Evolutionary conservation across 1,140 invertebrate species (phyloP), one percentile per base, ranked within the genome.

Genomic region (Drosophila chauvacae): DNA sequence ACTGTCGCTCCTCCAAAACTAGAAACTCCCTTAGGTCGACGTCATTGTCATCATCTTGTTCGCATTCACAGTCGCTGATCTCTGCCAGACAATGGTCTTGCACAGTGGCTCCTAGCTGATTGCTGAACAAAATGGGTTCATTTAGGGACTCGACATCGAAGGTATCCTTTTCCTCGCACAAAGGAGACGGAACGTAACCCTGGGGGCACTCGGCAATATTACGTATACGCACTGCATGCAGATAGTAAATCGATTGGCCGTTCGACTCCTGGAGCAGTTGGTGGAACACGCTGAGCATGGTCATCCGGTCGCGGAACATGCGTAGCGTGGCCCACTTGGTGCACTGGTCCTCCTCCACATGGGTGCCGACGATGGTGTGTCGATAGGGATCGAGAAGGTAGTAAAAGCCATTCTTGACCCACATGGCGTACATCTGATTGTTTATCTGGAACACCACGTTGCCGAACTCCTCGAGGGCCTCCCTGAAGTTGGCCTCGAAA

Each of bases 341-440:
- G 26, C 30, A 20, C 18, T 45, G 30, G 11, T 68, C 57, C 51
- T 56, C 60, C 35, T 3, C 33, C 39, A 42, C n/a, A 11, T 68
- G 56, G 5, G 75, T 50, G 28, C 77, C 76, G 4, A 78, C 23
- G 7, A 91, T 66, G 1, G 50, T 61, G 73, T 92, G 91, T 5
- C 90, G 78, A 74, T 91, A 92, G 23, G 91, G 91, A 81, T 92
- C 91, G 10, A 92, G 42, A 0, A 92, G 51, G 35, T 92, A 92
- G 58, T 80, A 84, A 18, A 85, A 83, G 23, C 77, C 63, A 26
- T 88, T 60, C 56, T 88, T 92, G 20, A 51, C 37, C 90, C 88
- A 91, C 10, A 92, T 9, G 1, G 90, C 76, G 41, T 92, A 92
- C 39, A 85, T 75, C 56, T 92, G 91, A 41, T 72, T 77, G 48